These are phyloP conservation scores for Strongylocentrotus purpuratus DNA, from an alignment of 35 echinoderm and acorn worm genomes.

Conservation along the genomic window DNA sequence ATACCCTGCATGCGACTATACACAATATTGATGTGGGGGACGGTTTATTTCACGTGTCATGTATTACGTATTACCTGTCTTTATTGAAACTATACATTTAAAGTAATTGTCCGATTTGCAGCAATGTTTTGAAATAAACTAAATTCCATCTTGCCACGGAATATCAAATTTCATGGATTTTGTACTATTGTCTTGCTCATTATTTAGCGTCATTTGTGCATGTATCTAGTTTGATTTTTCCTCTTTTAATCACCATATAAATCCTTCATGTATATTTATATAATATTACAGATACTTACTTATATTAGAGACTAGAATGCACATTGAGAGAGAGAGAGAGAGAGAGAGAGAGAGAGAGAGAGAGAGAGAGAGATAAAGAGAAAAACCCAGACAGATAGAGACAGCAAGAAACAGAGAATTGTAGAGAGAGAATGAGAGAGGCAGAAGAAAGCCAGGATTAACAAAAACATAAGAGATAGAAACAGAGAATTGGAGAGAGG, in stretches of 20 bases:
- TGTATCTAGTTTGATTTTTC: not conserved
- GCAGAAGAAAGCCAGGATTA: not conserved
- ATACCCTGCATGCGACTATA: slow-evolving; percentile 39
- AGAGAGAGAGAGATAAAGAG: not conserved
- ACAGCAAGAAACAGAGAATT: no score
- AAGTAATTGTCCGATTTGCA: slow-evolving; percentile 54
- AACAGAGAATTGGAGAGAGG: not conserved
- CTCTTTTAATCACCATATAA: not conserved
- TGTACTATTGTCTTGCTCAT: slow-evolving; percentile 28
- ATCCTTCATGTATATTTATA: not conserved
- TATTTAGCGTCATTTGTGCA: slow-evolving; percentile 21
- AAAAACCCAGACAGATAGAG: no score
- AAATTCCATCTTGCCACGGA: slow-evolving; percentile 49
- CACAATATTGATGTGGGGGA: slow-evolving; percentile 37
- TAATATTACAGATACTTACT: not conserved
- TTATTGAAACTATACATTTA: slow-evolving; percentile 52
- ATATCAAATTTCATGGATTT: slow-evolving; percentile 41
- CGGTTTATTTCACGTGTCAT: slow-evolving; percentile 48
- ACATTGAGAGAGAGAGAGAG: not conserved
- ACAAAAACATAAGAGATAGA: not conserved
- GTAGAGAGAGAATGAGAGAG: not conserved
- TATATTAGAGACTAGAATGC: not conserved
- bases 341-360: not conserved
- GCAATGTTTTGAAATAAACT: slow-evolving; percentile 58
- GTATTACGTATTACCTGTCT: slow-evolving; percentile 53